Percentiles rank a stretch among this genome's conserved stretches.
Evolutionary conservation across 1,140 invertebrate species (phyloP).

Genomic region (Panulirus ornatus): DNA sequence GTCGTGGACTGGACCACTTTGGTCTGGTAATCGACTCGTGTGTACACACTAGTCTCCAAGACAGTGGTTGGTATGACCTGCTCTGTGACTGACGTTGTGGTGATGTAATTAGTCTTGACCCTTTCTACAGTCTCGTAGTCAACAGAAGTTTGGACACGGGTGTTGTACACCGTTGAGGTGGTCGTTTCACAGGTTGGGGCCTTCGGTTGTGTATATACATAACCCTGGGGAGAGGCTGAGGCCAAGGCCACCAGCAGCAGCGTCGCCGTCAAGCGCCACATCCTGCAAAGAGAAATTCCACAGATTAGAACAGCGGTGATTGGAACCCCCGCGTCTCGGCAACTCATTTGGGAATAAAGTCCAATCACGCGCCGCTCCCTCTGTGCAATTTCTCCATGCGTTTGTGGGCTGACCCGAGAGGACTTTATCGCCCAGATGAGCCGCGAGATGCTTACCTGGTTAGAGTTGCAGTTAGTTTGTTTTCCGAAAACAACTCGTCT

Average conservation of each 20-base stretch:
- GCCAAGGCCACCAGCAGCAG: slow-evolving; percentile 28
- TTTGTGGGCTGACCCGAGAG: slow-evolving; percentile 48
- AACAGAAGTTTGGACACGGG: slow-evolving; percentile 22
- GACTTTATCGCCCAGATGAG: slow-evolving; percentile 58
- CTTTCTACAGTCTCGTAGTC: too few relatives aligned
- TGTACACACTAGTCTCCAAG: too few relatives aligned
- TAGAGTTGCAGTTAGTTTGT: neutral
- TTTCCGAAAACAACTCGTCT: too few relatives aligned
- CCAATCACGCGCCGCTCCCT: slow-evolving; percentile 51
- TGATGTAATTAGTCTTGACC: too few relatives aligned
- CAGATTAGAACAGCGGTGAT: slow-evolving; percentile 55
- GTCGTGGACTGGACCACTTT: slow-evolving; percentile 25
- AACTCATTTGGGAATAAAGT: slow-evolving; percentile 59
- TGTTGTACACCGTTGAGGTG: slow-evolving; percentile 29
- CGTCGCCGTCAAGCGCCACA: slow-evolving; percentile 48
- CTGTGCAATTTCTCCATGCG: slow-evolving; percentile 47
- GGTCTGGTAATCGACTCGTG: too few relatives aligned
- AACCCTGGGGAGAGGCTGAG: slow-evolving; percentile 18
- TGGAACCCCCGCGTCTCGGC: slow-evolving; percentile 54
- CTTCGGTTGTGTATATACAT: too few relatives aligned
- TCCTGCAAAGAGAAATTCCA: slow-evolving; percentile 57
- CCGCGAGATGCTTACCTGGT: slow-evolving; percentile 21
- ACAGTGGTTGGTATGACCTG: too few relatives aligned
- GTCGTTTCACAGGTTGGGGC: too few relatives aligned
- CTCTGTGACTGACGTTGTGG: too few relatives aligned